Evolutionary conservation across 2,888 invertebrate genomes (phyloP), one percentile per base, ranked within the genome.

Genomic region (Latheticus oryzae): DNA sequence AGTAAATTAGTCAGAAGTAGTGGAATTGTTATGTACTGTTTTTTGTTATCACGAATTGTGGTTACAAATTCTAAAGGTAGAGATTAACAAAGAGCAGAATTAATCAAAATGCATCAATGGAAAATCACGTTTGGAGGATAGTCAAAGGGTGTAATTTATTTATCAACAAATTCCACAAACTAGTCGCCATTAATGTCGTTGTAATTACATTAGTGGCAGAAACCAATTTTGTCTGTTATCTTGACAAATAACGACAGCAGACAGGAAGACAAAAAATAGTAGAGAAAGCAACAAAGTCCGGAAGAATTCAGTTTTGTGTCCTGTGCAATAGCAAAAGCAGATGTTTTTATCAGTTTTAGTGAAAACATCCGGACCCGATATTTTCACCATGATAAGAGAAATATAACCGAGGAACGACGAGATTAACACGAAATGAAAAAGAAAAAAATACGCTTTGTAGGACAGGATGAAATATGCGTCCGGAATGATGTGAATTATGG

Each of bases 221-320:
- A 66, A 66, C 66, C 65, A 67, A 66, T 68, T 69, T 65, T 62
- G 63, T 54, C 59, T 35, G 62, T 68, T 66, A 67, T 67, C 65
- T 64, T 64, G 69, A 66, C 66, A 69, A 69, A 69, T 65, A 67
- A 65, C 62, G 66, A 64, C 66, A 63, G 62, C 57, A 52, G 61
- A 65, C 30, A 21, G 48, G 61, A 66, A 30, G 32, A 37, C 24
- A 26, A 26, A 24, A 38, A 28, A 33, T 52, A n/a, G n/a, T n/a
- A 65, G 40, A 21, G 48, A 62, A 66, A 30, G 32, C 50, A 37
- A 26, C 37, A 24, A 38, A 28, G 42, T 52, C 40, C 32, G 42
- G 52, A 52, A 52, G 42, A 52, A 52, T 52, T 42, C 52, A 13
- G 52, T 51, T 38, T n/a, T n/a, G n/a, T n/a, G 51, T 52, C 32